Conservation (phyloP, 2,113 vertebrate species). For the Oriolus oriolus region DNA sequence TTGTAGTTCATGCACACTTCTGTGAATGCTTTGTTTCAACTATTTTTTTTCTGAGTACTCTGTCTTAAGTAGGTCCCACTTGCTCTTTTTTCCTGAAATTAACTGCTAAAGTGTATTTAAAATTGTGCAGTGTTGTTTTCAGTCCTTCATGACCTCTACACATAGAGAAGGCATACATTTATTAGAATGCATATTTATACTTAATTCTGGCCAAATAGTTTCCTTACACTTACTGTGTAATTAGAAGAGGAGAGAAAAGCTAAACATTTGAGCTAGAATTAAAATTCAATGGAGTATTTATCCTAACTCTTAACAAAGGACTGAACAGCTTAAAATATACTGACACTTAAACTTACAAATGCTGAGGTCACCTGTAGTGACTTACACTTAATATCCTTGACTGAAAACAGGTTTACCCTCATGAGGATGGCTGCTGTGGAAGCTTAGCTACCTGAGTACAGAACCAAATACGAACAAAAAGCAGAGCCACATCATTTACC, state of each 20-base stretch:
- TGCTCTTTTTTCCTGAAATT: not conserved
- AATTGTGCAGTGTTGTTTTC: not conserved
- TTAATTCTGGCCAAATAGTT: not conserved
- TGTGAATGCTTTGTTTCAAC: not conserved
- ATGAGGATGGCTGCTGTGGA: not conserved
- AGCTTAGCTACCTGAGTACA: not conserved
- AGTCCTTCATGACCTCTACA: not conserved
- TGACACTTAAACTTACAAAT: not conserved
- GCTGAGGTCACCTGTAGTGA: not conserved
- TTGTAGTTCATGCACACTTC: not conserved
- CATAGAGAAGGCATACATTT: not conserved
- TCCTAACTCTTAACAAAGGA: not conserved
- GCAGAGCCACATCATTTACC: not conserved
- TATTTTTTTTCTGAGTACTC: not conserved
- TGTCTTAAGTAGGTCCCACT: not conserved
- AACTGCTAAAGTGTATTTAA: not conserved
- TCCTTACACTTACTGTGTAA: not conserved
- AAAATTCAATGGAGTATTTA: not conserved
- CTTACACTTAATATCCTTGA: not conserved
- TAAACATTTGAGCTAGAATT: not conserved
- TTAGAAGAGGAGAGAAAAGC: not conserved
- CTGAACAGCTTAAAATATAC: not conserved
- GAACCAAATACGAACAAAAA: not conserved
- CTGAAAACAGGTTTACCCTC: not conserved
- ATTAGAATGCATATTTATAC: not conserved